phyloP scores from a whole-genome alignment of 2,113 vertebrate genomes.

The Bostrychus sinensis region DNA sequence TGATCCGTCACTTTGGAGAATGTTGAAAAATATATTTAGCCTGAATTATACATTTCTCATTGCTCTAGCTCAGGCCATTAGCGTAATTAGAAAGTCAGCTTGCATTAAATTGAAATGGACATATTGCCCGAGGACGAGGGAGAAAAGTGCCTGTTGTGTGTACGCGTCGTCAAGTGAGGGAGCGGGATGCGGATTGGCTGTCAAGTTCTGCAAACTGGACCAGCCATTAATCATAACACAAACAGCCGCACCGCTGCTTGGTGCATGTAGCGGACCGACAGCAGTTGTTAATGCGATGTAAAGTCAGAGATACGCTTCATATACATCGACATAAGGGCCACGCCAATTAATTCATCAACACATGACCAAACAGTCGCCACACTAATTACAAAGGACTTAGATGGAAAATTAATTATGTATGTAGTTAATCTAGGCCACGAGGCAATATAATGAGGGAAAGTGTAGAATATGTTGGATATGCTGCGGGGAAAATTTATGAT shows the following conservation, averaged over 20 bases:
- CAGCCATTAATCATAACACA: conserved; percentile 39
- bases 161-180: conserved; percentile 15
- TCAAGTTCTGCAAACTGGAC: conserved; percentile 18
- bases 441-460: neutral
- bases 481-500: neutral
- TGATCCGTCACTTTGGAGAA: conserved; percentile 53
- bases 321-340: neutral
- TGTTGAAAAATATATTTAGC: conserved; percentile 58
- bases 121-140: conserved; percentile 42
- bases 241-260: conserved; percentile 16
- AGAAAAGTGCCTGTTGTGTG: conserved; percentile 7
- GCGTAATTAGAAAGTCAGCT: conserved; percentile 65
- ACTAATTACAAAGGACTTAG: conserved; percentile 7
- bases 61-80: conserved; percentile 53
- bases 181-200: conserved; percentile 14
- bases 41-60: conserved; percentile 61
- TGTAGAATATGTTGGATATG: neutral
- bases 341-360: conserved; percentile 17
- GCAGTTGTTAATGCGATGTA: conserved; percentile 15
- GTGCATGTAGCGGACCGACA: conserved; percentile 4
- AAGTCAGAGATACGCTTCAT: conserved; percentile 11
- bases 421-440: conserved; percentile 7
- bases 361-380: conserved; percentile 1
- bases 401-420: conserved; percentile 21
- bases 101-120: conserved; percentile 62